These are phyloP conservation scores for Pseudoips prasinana DNA, from an alignment of 2,888 invertebrate genomes.

Conservation along the genomic window DNA sequence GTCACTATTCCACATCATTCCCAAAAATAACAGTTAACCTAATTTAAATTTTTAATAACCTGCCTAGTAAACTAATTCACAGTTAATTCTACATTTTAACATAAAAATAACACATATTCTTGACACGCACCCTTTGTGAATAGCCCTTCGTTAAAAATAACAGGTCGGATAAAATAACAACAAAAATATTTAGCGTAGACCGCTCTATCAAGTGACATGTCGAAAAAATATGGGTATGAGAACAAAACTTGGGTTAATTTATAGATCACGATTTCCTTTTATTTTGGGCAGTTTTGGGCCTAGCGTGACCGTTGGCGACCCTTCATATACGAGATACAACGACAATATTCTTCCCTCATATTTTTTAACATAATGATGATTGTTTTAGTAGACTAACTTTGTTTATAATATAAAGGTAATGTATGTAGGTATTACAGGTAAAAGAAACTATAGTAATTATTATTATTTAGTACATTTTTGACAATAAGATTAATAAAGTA, in stretches of 20 bases:
- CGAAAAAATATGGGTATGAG: no score
- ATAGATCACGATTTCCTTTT: constrained; percentile 43
- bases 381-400: no score
- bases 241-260: constrained; percentile 51
- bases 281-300: not conserved
- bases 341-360: no score
- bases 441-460: no score
- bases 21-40: not conserved
- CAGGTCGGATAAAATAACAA: constrained; percentile 17
- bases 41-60: not conserved
- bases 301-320: constrained; percentile 33
- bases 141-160: constrained; percentile 10
- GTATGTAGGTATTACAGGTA: no score
- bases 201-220: constrained; percentile 30
- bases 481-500: no score
- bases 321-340: no score
- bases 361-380: no score
- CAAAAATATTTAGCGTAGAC: constrained; percentile 32
- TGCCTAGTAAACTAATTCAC: constrained; percentile 11
- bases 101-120: constrained; percentile 20
- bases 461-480: no score
- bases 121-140: constrained; percentile 19
- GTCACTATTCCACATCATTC: not conserved
- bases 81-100: constrained; percentile 12
- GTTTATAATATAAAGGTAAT: no score